Base-by-base conservation (phyloP, 2,113 vertebrate species). In the Takifugu flavidus region DNA sequence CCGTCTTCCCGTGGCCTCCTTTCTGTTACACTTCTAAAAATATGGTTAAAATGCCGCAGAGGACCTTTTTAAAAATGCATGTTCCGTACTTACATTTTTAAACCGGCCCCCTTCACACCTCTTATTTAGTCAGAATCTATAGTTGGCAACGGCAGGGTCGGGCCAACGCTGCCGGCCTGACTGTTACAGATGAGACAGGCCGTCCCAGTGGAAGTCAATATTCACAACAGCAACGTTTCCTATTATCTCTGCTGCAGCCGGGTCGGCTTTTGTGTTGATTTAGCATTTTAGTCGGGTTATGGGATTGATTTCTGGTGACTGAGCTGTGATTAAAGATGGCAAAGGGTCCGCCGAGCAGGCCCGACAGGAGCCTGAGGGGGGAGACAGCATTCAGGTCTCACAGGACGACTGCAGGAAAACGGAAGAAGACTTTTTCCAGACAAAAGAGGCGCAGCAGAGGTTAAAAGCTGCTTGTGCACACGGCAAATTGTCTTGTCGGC, bases 31-130 rank as follows among this genome's bases (percentile, higher is more conserved):
- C 29, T 61, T 42, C 49, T 43, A 80, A 72, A 63, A 73, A 70
- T 63, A 61, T n/a, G 46, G 54, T 67, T 61, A 75, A 76, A 75
- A 74, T 71, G 27, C 56, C 65, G 34, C 25, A 13, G 39, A 79
- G 54, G 50, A 44, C 15, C 42, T 45, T 71, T 82, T 84, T 77
- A 78, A 81, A 82, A 79, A 84, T 84, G 70, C 56, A 84, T 78
- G 53, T 46, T 56, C 52, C 10, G 62, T 61, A 65, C 42, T 57
- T 62, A 62, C 57, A 56, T 76, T 71, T 66, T 75, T 64, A 75
- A 77, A 85, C 56, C 59, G 56, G 44, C 43, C 39, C 69, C 29
- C 29, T 31, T 20, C 51, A 44, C 2, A 44, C 43, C 10, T 2
- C 13, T 44, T 44, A 61, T 71, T 80, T 64, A 31, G 68, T 67